Evolutionary conservation across 2,888 invertebrate species (phyloP), one percentile per base, ranked within the genome.

Genomic region (Neoscelio sp.): DNA sequence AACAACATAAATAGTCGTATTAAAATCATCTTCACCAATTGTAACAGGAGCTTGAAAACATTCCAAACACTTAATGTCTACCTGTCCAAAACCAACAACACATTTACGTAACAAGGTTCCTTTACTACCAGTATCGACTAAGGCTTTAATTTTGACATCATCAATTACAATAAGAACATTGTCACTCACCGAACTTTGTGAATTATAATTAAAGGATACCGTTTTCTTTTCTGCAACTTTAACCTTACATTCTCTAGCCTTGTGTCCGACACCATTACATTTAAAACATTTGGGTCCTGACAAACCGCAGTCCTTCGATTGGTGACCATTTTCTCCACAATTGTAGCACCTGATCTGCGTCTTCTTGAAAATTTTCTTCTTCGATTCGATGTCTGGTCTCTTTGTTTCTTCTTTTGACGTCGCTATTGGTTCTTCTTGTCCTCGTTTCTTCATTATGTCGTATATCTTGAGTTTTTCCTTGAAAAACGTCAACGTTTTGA

Each of bases 391-490:
- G 13, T 44, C 18, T 13, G 2, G 2, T 44, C 18, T 33, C 13
- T 67, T 54, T 10, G 2, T 17, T 18, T 42, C 28, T 12, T 20
- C 38, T 26, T 56, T 40, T 12, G 0, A 15, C 30, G 8, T 28
- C 7, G 8, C n/a, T 6, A 30, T 8, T 8, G 50, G 7, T 30
- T 20, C 17, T 2, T 30, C 8, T 33, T 12, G 5, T 2, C 13
- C 23, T 40, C 10, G 38, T 33, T n/a, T 46, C 17, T 10, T 26
- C 7, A 73, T 42, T 23, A 20, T 33, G 15, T 80, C 65, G 13
- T 78, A 76, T 1, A 44, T 17, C 18, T 65, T 64, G 3, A 78
- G 10, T 13, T 50, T 62, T 6, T 75, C 60, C n/a, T 58, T 70
- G 0, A 80, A 56, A 1, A 65, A 23, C 0, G 15, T 0, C 5